These are phyloP conservation scores for Bellardia pandia DNA, from an alignment of 2,888 invertebrate species.

Conservation along the genomic window DNA sequence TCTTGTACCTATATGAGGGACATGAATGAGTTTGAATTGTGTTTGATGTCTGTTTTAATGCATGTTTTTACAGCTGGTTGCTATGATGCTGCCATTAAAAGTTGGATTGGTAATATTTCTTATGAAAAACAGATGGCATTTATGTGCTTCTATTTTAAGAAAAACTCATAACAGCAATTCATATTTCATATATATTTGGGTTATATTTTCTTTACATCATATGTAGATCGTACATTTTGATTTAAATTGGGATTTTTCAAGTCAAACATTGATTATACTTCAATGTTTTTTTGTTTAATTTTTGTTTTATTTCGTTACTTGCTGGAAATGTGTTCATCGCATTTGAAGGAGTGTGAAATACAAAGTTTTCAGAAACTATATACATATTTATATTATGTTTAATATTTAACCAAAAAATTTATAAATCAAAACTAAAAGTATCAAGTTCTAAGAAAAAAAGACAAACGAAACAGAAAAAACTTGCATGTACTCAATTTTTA, in stretches of 20 bases:
- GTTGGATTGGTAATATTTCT: not conserved
- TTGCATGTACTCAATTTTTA: no score
- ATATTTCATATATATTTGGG: not conserved
- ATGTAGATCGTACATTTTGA: not conserved
- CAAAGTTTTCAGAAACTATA: no score
- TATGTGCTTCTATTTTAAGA: not conserved
- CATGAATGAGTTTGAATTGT: not conserved
- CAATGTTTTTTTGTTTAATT: not conserved
- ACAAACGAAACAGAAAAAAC: no score
- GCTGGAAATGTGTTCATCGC: no score
- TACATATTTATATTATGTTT: no score
- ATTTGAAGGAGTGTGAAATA: no score
- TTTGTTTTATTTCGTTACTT: no score
- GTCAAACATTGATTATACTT: not conserved
- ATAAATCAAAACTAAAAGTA: no score
- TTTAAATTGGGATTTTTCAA: not conserved
- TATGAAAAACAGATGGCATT: conserved; percentile 6
- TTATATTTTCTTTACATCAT: not conserved
- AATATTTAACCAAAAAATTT: no score
- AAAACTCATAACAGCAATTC: conserved; percentile 8
- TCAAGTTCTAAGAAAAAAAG: no score
- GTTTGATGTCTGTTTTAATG: not conserved
- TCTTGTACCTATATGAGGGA: not conserved
- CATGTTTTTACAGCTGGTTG: conserved; percentile 1
- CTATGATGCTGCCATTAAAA: not conserved